Percentiles rank a stretch among this genome's conserved stretches.
Evolutionary conservation across 2,888 invertebrate species (phyloP).

Genomic region (Erebia palarica): DNA sequence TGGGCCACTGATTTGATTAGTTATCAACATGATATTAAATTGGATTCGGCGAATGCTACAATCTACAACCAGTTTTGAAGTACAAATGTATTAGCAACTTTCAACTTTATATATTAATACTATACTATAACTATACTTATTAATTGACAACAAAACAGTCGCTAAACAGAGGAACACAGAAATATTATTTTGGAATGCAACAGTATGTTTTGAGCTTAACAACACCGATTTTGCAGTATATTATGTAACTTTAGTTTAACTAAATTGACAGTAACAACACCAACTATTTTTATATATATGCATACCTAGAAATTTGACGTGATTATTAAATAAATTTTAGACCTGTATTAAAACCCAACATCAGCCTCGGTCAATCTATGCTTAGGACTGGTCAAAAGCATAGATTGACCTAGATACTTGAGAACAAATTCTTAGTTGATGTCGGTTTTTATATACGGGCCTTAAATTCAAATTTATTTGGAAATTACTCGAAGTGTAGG

Average conservation of each 20-base stretch:
- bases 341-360: no score
- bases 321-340: no score
- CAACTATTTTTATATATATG: no score
- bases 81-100: conserved; percentile 12
- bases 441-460: no score
- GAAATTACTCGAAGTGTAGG: no score
- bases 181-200: conserved; percentile 1
- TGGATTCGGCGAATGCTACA: neutral
- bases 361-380: no score
- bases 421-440: no score
- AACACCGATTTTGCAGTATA: conserved; percentile 1
- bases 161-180: conserved; percentile 12
- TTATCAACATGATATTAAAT: neutral
- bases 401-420: no score
- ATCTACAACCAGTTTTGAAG: neutral
- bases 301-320: no score
- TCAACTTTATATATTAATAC: conserved; percentile 11
- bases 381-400: no score
- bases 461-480: no score
- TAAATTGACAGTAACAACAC: neutral
- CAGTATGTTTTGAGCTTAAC: conserved; percentile 1
- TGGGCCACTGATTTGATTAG: neutral
- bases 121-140: conserved; percentile 9
- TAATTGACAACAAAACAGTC: neutral
- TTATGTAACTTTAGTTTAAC: neutral